Evolutionary conservation across 2,797 vertebrate genomes (phyloP).

Genomic region (Phoebastria nigripes): DNA sequence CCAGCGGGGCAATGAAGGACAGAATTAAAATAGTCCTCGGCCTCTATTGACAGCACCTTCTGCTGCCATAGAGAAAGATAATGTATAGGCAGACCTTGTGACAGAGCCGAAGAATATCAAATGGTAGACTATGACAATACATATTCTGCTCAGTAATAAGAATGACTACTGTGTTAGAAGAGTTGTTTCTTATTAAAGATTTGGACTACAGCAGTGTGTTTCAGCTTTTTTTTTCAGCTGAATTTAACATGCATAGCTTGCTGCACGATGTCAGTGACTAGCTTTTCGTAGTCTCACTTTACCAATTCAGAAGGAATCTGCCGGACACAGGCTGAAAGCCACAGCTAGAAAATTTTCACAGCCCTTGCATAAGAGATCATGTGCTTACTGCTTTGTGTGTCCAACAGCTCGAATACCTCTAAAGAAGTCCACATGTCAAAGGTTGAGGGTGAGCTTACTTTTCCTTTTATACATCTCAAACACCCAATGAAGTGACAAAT

Average conservation of each 20-base stretch:
- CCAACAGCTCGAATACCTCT: background rate
- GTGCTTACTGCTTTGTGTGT: background rate
- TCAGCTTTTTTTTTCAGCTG: background rate
- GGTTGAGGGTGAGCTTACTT: background rate
- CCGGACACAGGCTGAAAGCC: background rate
- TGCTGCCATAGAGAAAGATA: background rate
- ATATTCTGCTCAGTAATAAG: background rate
- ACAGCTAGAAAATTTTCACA: background rate
- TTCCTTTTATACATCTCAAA: background rate
- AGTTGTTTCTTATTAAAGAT: background rate
- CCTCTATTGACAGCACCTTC: background rate
- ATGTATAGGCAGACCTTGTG: background rate
- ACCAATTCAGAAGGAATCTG: background rate
- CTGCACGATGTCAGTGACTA: background rate
- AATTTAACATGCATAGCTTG: background rate
- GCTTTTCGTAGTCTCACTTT: background rate
- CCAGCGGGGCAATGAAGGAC: accelerated
- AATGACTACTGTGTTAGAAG: background rate
- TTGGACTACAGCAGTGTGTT: background rate
- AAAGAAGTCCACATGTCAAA: background rate
- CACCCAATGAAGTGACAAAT: background rate
- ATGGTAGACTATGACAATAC: background rate
- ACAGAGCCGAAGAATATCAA: background rate
- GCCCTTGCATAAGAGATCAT: background rate
- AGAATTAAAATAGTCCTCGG: background rate